Conservation (phyloP, 2,888 invertebrate genomes). For the Willowsia nigromaculata region DNA sequence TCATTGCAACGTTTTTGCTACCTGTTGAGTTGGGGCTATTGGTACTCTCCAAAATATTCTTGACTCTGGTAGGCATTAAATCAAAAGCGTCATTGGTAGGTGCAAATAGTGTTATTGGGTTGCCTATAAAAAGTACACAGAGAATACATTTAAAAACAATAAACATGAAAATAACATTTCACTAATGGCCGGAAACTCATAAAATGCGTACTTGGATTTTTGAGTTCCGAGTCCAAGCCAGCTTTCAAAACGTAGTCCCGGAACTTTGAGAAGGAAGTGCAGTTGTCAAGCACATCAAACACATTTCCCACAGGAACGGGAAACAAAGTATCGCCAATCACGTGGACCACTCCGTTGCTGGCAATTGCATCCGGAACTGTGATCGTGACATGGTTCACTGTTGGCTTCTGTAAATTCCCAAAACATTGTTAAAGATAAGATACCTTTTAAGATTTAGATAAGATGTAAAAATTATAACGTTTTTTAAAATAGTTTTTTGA, state of each 20-base stretch:
- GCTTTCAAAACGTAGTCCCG: slow-evolving; percentile 76
- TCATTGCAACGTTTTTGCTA: too few relatives aligned
- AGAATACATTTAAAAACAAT: too few relatives aligned
- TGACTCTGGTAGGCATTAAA: slow-evolving; percentile 75
- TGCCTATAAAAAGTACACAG: slow-evolving; percentile 61
- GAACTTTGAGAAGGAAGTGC: slow-evolving; percentile 78
- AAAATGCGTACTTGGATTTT: slow-evolving; percentile 75
- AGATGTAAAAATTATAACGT: too few relatives aligned
- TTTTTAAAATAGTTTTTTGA: too few relatives aligned
- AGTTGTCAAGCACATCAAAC: slow-evolving; percentile 78
- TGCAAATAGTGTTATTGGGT: slow-evolving; percentile 78
- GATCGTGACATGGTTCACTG: slow-evolving; percentile 78
- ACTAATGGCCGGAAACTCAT: too few relatives aligned
- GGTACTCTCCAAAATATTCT: slow-evolving; percentile 74
- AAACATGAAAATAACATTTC: too few relatives aligned
- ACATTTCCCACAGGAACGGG: slow-evolving; percentile 78
- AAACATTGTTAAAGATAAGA: too few relatives aligned
- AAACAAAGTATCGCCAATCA: slow-evolving; percentile 78
- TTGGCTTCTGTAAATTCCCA: slow-evolving; percentile 68
- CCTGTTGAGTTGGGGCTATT: slow-evolving; percentile 66
- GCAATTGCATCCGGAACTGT: slow-evolving; percentile 79
- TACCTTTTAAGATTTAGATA: too few relatives aligned
- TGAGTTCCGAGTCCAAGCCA: slow-evolving; percentile 78
- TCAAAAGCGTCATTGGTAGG: slow-evolving; percentile 79
- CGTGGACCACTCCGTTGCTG: slow-evolving; percentile 79